Evolutionary conservation across 2,113 vertebrate genomes (phyloP).

Genomic region (Percina caprodes): DNA sequence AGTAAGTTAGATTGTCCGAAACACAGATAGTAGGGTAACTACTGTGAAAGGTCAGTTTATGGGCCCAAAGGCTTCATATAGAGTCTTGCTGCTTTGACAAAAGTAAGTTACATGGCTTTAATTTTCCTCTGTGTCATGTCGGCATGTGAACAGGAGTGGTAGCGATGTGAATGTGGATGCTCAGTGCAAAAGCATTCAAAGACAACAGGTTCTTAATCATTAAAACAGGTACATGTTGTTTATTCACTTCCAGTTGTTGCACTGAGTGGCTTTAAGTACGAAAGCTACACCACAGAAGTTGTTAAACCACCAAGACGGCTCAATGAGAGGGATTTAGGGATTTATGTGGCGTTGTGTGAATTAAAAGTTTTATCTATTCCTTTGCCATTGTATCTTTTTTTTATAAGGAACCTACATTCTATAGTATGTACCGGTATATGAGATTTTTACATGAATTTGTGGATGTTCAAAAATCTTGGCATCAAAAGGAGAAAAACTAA

Average conservation of each 20-base stretch:
- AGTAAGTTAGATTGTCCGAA: constrained; percentile 24
- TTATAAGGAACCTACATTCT: constrained; percentile 64
- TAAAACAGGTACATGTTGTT: constrained; percentile 9
- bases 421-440: constrained; percentile 72
- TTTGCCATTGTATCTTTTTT: constrained; percentile 60
- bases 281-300: constrained; percentile 41
- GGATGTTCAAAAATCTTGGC: constrained; percentile 82
- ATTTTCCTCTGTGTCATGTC: constrained; percentile 42
- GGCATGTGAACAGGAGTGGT: constrained; percentile 54
- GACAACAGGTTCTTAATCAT: constrained; percentile 4
- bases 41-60: constrained; percentile 50
- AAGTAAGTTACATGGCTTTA: constrained; percentile 68
- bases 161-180: constrained; percentile 21
- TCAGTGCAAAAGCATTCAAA: constrained; percentile 15
- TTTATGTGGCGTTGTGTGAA: constrained; percentile 21
- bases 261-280: constrained; percentile 53
- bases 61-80: constrained; percentile 11
- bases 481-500: constrained; percentile 75
- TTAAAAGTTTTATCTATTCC: constrained; percentile 33
- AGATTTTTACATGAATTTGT: constrained; percentile 85
- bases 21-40: constrained; percentile 35
- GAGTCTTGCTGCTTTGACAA: constrained; percentile 51
- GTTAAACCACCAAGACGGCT: constrained; percentile 33
- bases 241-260: constrained; percentile 30
- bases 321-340: constrained; percentile 47